Percentiles rank a stretch among this genome's conserved stretches.
Evolutionary conservation across 1,140 invertebrate genomes (phyloP).

Genomic region (Sarcophaga peregrina): DNA sequence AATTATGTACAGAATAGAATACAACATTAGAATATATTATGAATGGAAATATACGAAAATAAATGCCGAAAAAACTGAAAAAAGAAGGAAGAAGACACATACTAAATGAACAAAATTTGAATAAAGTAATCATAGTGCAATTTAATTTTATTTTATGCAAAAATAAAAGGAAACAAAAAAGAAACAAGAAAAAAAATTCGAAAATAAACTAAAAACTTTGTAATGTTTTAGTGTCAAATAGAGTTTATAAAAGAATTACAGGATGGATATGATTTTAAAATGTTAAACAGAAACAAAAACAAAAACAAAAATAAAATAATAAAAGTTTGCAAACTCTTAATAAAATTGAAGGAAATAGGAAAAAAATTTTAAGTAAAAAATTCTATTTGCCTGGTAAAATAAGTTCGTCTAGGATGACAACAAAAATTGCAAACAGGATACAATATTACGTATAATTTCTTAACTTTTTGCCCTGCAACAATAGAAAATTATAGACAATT

Average conservation of each 20-base stretch:
- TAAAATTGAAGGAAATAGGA: no score
- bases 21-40: constrained; percentile 14
- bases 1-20: neutral
- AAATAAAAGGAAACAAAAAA: neutral
- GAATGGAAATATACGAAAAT: neutral
- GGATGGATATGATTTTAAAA: neutral
- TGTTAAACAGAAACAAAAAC: neutral
- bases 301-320: no score
- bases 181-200: neutral
- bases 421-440: no score
- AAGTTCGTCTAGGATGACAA: no score
- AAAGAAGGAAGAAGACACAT: neutral
- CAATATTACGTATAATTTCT: no score
- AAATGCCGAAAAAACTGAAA: neutral
- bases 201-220: neutral
- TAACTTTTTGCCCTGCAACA: neutral
- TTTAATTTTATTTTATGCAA: neutral
- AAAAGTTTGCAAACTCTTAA: no score
- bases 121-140: neutral
- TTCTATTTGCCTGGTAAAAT: no score
- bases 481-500: neutral
- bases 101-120: no score
- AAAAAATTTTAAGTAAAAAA: no score
- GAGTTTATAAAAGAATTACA: neutral
- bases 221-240: neutral